Percentiles rank a stretch among this genome's conserved stretches.
These are phyloP conservation scores for Meiosimyza decipiens DNA, from an alignment of 2,888 invertebrate species.

Conservation along the genomic window DNA sequence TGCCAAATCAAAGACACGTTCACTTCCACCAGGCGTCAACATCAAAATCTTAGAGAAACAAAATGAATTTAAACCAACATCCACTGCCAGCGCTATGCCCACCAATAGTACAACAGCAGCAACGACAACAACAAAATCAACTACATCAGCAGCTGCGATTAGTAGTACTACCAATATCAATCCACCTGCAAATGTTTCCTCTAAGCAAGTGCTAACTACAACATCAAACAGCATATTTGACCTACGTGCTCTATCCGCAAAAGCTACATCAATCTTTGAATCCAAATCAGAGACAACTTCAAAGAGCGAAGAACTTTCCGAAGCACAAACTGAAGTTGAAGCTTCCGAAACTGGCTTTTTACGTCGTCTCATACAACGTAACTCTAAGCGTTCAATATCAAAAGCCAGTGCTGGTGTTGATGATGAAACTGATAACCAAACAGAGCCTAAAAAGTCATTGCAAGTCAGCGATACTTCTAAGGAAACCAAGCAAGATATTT, in stretches of 20 bases:
- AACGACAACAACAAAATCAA: conserved; percentile 14
- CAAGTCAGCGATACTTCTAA: conserved; percentile 58
- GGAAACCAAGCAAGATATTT: conserved; percentile 67
- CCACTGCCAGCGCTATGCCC: conserved; percentile 37
- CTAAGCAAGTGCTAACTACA: conserved; percentile 20
- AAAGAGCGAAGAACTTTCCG: background rate
- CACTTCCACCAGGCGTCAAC: conserved; percentile 61
- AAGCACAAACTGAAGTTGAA: conserved; percentile 42
- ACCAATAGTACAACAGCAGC: conserved; percentile 27
- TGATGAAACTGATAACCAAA: conserved; percentile 57
- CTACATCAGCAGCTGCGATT: conserved; percentile 3
- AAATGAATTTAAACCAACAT: conserved; percentile 29
- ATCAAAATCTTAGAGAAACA: conserved; percentile 56
- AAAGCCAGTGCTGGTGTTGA: conserved; percentile 62
- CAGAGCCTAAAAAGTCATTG: conserved; percentile 57
- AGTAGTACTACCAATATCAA: background rate
- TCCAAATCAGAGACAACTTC: conserved; percentile 47
- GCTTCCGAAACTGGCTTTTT: conserved; percentile 72
- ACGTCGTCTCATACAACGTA: conserved; percentile 75
- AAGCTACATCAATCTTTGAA: conserved; percentile 53
- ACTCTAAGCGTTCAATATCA: conserved; percentile 79
- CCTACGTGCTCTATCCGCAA: conserved; percentile 50
- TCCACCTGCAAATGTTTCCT: conserved; percentile 21
- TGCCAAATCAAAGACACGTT: conserved; percentile 61
- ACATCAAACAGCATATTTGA: conserved; percentile 47